phyloP scores from a whole-genome alignment of 2,797 vertebrate genomes.

The Adelosebastes latens region DNA sequence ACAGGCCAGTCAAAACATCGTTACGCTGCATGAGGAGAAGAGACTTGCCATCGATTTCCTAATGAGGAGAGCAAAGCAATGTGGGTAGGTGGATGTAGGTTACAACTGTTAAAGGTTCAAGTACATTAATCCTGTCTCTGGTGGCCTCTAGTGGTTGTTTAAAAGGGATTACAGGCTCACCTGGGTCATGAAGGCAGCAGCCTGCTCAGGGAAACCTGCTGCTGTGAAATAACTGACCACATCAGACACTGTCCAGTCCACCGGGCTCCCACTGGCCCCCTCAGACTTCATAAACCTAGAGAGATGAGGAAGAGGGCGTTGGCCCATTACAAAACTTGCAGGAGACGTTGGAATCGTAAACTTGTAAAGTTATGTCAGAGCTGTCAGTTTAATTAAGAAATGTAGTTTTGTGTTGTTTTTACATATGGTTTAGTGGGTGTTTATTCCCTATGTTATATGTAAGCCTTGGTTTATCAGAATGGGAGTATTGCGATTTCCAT shows the following conservation, averaged over 20 bases:
- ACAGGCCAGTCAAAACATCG: conserved; percentile 89
- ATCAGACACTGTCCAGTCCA: conserved; percentile 90
- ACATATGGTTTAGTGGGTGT: neutral
- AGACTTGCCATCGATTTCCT: conserved; percentile 91
- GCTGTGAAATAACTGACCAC: conserved; percentile 90
- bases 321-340: neutral
- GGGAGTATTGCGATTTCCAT: neutral
- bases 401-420: neutral
- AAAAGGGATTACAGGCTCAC: conserved; percentile 66
- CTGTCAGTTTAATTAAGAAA: neutral
- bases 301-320: neutral
- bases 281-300: conserved; percentile 80
- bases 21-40: conserved; percentile 90
- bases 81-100: neutral
- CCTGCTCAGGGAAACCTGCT: conserved; percentile 90
- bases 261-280: conserved; percentile 74
- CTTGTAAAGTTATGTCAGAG: neutral
- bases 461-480: neutral
- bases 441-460: neutral
- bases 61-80: conserved; percentile 48
- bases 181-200: conserved; percentile 89
- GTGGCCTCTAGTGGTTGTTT: conserved; percentile 48
- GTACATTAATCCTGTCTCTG: conserved; percentile 1
- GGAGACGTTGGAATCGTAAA: neutral
- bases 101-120: neutral